These are phyloP conservation scores for Aphaenogaster ashmeadi DNA, from an alignment of 1,140 invertebrate species.

Conservation along the genomic window DNA sequence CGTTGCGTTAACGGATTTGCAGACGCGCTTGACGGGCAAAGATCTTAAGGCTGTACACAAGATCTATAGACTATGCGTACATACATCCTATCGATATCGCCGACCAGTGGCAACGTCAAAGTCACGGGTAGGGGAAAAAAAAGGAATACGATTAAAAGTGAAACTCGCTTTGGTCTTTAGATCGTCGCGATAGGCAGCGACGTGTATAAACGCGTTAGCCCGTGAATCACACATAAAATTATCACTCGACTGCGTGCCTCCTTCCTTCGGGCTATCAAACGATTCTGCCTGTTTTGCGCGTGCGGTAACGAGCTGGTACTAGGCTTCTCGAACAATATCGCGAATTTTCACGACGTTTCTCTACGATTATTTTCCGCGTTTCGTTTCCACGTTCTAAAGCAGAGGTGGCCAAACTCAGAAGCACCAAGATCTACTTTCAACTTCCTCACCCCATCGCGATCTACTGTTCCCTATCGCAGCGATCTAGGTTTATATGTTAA, in stretches of 20 bases:
- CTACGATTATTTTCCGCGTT: neutral
- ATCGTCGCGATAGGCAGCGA: constrained; percentile 30
- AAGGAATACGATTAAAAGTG: constrained; percentile 48
- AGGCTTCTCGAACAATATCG: neutral
- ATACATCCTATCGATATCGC: neutral
- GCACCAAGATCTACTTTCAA: too few species aligned
- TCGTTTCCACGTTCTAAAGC: neutral
- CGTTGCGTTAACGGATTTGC: constrained; percentile 50
- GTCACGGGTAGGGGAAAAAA: neutral
- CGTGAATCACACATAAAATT: constrained; percentile 37
- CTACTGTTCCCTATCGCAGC: too few species aligned
- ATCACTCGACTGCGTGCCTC: constrained; percentile 1
- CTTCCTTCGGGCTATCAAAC: neutral
- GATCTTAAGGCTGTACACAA: neutral
- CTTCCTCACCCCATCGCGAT: too few species aligned
- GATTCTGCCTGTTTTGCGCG: neutral
- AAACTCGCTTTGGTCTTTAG: constrained; percentile 25
- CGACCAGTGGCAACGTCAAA: neutral
- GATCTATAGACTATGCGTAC: neutral
- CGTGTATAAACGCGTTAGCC: neutral
- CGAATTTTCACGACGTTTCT: neutral
- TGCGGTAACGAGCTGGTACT: neutral
- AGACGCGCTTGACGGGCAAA: constrained; percentile 25
- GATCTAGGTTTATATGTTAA: too few species aligned
- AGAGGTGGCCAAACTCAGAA: too few species aligned